phyloP scores from a whole-genome alignment of 2,888 invertebrate species.

The Pollenia griseotomentosa region DNA sequence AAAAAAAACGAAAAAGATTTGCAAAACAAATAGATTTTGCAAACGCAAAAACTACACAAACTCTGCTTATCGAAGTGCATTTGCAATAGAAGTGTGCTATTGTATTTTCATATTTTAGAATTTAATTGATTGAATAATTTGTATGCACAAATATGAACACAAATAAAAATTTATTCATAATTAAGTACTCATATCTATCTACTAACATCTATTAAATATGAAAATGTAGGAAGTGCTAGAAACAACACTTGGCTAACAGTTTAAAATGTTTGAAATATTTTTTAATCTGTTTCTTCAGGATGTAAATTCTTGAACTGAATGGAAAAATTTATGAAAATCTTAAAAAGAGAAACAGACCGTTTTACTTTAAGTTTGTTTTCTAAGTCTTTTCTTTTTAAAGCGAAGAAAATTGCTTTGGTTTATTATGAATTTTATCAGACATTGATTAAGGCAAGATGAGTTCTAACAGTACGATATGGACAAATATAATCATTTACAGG shows the following conservation, averaged over 20 bases:
- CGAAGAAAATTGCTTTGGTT: not conserved
- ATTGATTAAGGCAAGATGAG: too few relatives aligned
- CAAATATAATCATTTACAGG: too few relatives aligned
- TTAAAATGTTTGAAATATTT: not conserved
- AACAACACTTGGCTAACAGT: not conserved
- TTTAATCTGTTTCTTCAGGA: not conserved
- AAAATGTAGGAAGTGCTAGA: conserved; percentile 75
- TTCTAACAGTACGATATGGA: too few relatives aligned
- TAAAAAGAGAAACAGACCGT: too few relatives aligned
- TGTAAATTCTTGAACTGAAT: conserved; percentile 16
- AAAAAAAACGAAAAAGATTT: conserved; percentile 17
- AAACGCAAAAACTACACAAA: conserved; percentile 56
- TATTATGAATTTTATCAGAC: too few relatives aligned
- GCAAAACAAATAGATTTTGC: conserved; percentile 50
- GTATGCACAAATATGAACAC: conserved; percentile 65
- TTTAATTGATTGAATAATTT: conserved; percentile 60
- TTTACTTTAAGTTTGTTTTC: not conserved
- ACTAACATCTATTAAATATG: conserved; percentile 64
- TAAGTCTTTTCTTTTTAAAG: conserved; percentile 12
- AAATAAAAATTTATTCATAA: not conserved
- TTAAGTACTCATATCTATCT: not conserved
- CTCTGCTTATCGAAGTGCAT: not conserved
- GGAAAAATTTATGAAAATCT: not conserved
- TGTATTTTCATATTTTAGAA: conserved; percentile 35
- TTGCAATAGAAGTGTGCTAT: conserved; percentile 48